Evolutionary conservation across 2,888 invertebrate species (phyloP).

Genomic region (Caenorhabditis japonica): DNA sequence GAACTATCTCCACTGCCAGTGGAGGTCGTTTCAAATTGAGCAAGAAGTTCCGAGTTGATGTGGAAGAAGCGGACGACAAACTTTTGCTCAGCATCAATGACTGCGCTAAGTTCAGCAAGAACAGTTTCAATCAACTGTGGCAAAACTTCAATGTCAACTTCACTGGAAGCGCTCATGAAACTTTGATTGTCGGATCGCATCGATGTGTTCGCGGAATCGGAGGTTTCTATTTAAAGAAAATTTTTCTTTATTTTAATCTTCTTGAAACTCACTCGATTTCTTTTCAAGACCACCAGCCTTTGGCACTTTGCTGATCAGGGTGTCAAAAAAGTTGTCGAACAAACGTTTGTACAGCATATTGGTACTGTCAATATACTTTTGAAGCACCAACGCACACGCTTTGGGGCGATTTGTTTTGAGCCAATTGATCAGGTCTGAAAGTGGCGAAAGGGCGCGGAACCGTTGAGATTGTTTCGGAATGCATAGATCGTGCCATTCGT

Average conservation of each 20-base stretch:
- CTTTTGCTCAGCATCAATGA: slow-evolving; percentile 93
- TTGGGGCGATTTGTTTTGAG: slow-evolving; percentile 79
- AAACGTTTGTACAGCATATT: slow-evolving; percentile 67
- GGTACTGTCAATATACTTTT: slow-evolving; percentile 71
- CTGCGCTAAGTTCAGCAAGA: slow-evolving; percentile 88
- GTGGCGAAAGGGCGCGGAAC: slow-evolving; percentile 87
- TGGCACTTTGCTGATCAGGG: slow-evolving; percentile 55
- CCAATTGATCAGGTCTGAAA: slow-evolving; percentile 73
- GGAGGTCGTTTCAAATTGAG: slow-evolving; percentile 68
- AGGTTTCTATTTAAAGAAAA: slow-evolving; percentile 5
- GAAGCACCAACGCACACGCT: slow-evolving; percentile 54
- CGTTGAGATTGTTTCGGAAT: slow-evolving; percentile 86
- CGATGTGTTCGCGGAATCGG: slow-evolving; percentile 40
- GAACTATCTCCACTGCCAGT: slow-evolving; percentile 66
- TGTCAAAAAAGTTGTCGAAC: slow-evolving; percentile 66
- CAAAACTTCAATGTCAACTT: slow-evolving; percentile 42
- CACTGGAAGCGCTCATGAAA: slow-evolving; percentile 45
- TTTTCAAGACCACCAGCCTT: slow-evolving; percentile 35
- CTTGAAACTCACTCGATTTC: slow-evolving; percentile 20
- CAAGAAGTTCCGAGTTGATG: slow-evolving; percentile 81
- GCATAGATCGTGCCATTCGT: slow-evolving; percentile 80
- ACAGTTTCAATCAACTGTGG: slow-evolving; percentile 85
- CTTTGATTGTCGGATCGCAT: slow-evolving; percentile 45
- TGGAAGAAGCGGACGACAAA: slow-evolving; percentile 94
- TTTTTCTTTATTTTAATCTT: background rate